Evolutionary conservation across 2,888 invertebrate genomes (phyloP).

Genomic region (Elysia crispata): DNA sequence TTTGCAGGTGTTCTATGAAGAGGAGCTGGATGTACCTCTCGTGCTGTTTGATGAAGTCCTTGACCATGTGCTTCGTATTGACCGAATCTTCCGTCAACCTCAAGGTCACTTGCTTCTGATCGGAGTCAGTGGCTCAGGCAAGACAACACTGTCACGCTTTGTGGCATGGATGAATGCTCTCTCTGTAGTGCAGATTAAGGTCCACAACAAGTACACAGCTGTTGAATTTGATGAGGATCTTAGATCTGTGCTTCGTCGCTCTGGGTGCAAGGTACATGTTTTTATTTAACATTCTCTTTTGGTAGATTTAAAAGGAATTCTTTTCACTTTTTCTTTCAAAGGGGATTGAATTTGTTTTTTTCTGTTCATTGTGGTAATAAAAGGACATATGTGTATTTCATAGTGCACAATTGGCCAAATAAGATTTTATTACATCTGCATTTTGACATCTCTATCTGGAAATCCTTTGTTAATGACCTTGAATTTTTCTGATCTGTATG

Average conservation of each 20-base stretch:
- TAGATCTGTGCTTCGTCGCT: constrained; percentile 81
- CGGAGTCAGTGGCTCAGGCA: constrained; percentile 99
- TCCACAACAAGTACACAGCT: constrained; percentile 99
- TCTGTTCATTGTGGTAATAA: too few relatives aligned
- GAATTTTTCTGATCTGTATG: too few relatives aligned
- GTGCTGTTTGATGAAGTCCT: constrained; percentile 99
- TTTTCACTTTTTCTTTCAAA: too few relatives aligned
- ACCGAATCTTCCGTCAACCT: constrained; percentile 98
- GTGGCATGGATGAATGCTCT: constrained; percentile 99
- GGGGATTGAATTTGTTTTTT: too few relatives aligned
- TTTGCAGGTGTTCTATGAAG: constrained; percentile 95
- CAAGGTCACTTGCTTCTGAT: constrained; percentile 98
- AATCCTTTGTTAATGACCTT: too few relatives aligned
- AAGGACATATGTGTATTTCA: too few relatives aligned
- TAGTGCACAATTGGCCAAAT: too few relatives aligned
- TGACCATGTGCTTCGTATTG: constrained; percentile 98
- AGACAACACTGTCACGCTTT: constrained; percentile 98
- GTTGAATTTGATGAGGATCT: constrained; percentile 99
- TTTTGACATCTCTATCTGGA: too few relatives aligned
- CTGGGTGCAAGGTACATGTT: constrained; percentile 79
- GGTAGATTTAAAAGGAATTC: too few relatives aligned
- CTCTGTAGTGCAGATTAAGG: constrained; percentile 99
- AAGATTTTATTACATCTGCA: too few relatives aligned
- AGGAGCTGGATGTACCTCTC: constrained; percentile 97
- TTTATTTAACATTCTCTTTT: not conserved